Evolutionary conservation across 2,113 vertebrate genomes (phyloP), one percentile per base, ranked within the genome.

Genomic region (Galemys pyrenaicus): DNA sequence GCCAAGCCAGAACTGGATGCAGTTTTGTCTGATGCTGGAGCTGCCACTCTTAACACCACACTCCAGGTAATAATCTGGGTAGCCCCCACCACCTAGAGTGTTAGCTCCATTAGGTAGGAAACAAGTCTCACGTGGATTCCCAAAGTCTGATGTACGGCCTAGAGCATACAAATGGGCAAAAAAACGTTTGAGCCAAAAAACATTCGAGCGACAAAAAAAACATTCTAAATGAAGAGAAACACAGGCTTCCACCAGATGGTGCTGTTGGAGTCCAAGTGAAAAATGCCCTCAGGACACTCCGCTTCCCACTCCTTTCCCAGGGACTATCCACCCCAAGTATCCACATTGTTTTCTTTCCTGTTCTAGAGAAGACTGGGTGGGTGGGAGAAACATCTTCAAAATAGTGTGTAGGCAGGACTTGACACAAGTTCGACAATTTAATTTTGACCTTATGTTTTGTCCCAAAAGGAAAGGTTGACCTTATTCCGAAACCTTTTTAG

Each of bases 191-290:
- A 8, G 7, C 15, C 37, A 67, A 73, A 41, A 73, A 54, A 54
- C 49, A 60, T 30, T 80, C 15, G 24, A 39, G 44, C 24, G n/a
- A 62, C 67, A 70, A 10, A n/a, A 35, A 93, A 91, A 88, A 56
- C 58, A 65, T 49, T 41, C 24, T 78, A n/a, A 86, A 87, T 11
- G 30, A 77, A 58, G 56, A 91, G 20, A 67, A 58, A 56, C 0
- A 0, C 32, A 56, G 24, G 6, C 2, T 1, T 65, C 91, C 97
- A 96, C 93, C 83, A 97, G 97, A 44, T 97, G 96, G 94, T 39
- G 75, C 74, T 97, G 51, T 96, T 51, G 65, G 68, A 86, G 17
- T 30, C 86, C 70, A 87, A 85, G 37, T 91, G 74, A 95, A 93
- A 94, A 78, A 74, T 9, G 24, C 68, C 5, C 7, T 49, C 0